Evolutionary conservation across 2,797 vertebrate species (phyloP).

Genomic region (Acropternis orthonyx): DNA sequence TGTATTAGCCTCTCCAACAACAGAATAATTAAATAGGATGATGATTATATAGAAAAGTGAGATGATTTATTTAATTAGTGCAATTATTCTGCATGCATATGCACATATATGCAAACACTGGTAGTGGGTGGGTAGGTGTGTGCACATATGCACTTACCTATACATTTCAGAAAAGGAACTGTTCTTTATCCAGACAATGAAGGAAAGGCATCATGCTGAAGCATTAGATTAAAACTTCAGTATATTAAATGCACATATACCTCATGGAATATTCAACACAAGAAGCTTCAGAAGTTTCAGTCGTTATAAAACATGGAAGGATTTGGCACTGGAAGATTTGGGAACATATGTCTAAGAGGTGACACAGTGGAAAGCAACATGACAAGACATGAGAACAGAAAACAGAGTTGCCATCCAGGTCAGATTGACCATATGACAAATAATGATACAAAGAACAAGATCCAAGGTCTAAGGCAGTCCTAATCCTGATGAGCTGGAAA

Average conservation of each 20-base stretch:
- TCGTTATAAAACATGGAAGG: background rate
- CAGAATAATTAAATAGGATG: background rate
- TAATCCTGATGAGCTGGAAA: background rate
- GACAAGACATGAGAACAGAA: background rate
- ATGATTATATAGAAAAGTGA: constrained; percentile 5
- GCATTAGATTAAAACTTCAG: constrained; percentile 53
- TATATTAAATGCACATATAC: constrained; percentile 21
- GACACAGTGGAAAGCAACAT: background rate
- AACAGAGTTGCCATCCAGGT: background rate
- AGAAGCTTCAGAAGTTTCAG: background rate
- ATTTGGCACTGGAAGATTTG: constrained; percentile 1
- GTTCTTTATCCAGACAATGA: constrained; percentile 56
- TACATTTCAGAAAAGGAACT: constrained; percentile 59
- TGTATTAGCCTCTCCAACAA: background rate
- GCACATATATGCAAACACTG: constrained; percentile 31
- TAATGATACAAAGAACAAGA: background rate
- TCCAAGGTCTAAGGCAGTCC: background rate
- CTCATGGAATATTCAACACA: constrained; percentile 9
- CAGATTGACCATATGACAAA: background rate
- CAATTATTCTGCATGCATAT: constrained; percentile 51
- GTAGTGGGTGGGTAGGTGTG: constrained; percentile 10
- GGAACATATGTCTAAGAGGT: background rate
- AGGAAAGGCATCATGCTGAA: constrained; percentile 61
- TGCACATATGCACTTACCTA: constrained; percentile 57
- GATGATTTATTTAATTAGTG: constrained; percentile 32